Evolutionary conservation across 2,797 vertebrate species (phyloP), one percentile per base, ranked within the genome.

Genomic region (Typhlichthys eigenmanni): DNA sequence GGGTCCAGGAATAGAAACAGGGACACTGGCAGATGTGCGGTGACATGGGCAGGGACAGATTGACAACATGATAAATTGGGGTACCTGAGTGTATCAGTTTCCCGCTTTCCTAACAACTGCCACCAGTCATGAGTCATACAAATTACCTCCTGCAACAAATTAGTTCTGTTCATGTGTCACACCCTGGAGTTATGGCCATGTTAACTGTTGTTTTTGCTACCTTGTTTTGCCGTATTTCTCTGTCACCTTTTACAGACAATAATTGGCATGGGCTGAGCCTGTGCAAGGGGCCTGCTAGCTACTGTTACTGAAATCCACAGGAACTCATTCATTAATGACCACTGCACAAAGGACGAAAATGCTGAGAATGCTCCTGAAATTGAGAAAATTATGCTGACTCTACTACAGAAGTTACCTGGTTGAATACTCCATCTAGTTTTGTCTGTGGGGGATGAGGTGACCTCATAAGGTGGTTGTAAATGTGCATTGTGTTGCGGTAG

Each of bases 141-240:
- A 88, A 92, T 89, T 74, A 89, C 83, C 86, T 82, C 81, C 80
- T 80, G 74, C 72, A 64, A 71, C 87, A 90, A 90, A 92, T 88
- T 74, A 88, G 80, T 80, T 87, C 62, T 80, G 80, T 86, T 90
- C 87, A 69, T 68, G 73, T 58, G 17, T 82, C 78, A 80, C 68
- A 75, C 50, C 83, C 84, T 74, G 68, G 82, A 87, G 83, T 83
- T 79, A 75, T 74, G 85, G 86, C 78, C 82, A 78, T 68, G 81
- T 81, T 67, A 63, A 7, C 38, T 24, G 19, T 43, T 49, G 49
- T 55, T n/a, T 24, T 79, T 81, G 67, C 69, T 71, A 55, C 64
- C 62, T 34, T 62, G 64, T 77, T 83, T 68, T 51, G n/a, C 71
- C 82, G 62, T 51, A 72, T 87, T 85, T 88, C 75, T 77, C 61